Evolutionary conservation across 2,888 invertebrate genomes (phyloP).

Genomic region (Spilosoma lubricipeda): DNA sequence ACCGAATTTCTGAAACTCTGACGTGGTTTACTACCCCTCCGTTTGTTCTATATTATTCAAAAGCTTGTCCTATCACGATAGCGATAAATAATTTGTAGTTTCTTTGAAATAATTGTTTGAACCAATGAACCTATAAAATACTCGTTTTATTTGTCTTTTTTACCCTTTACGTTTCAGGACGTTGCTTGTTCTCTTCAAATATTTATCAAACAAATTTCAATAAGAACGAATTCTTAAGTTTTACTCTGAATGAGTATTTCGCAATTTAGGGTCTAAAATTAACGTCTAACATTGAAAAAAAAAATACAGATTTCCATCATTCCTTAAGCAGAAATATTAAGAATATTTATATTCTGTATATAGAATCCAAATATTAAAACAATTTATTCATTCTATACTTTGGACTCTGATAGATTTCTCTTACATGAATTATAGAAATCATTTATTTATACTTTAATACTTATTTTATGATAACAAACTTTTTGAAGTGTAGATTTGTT

Average conservation of each 20-base stretch:
- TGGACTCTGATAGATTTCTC: neutral
- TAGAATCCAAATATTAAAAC: neutral
- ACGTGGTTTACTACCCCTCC: conserved; percentile 16
- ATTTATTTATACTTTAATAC: neutral
- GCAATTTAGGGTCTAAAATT: neutral
- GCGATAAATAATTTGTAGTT: conserved; percentile 22
- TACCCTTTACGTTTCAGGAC: neutral
- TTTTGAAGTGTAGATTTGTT: conserved; percentile 11
- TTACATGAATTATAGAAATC: neutral
- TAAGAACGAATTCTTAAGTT: neutral
- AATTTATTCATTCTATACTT: no score
- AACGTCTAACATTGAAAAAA: neutral
- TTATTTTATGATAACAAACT: neutral
- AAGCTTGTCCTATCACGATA: conserved; percentile 27
- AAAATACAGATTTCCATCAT: neutral
- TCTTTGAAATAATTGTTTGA: conserved; percentile 21
- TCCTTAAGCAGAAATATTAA: neutral
- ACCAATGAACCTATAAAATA: neutral
- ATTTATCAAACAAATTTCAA: neutral
- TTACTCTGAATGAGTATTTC: neutral
- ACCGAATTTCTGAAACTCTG: conserved; percentile 23
- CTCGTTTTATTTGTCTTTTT: neutral
- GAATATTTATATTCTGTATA: neutral
- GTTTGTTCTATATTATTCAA: conserved; percentile 29
- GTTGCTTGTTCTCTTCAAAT: neutral